Conservation (phyloP, 1,140 invertebrate species). For the Tyrophagus putrescentiae region DNA sequence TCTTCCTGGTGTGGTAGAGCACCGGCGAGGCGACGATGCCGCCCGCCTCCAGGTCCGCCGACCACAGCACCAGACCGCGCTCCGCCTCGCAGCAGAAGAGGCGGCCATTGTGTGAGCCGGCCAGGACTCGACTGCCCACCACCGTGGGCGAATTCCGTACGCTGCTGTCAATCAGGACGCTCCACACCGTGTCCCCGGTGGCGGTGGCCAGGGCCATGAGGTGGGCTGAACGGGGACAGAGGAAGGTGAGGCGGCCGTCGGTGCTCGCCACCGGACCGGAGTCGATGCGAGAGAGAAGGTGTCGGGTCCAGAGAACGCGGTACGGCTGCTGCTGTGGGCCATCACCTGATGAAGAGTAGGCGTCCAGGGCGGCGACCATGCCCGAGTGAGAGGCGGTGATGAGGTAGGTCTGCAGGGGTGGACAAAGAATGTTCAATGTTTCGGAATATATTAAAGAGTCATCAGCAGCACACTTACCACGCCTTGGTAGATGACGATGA, state of each 20-base stretch:
- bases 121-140: too few species aligned
- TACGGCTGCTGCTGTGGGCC: neutral
- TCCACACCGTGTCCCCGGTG: neutral
- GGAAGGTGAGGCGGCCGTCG: neutral
- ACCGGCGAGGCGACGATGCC: too few species aligned
- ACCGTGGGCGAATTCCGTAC: too few species aligned
- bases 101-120: too few species aligned
- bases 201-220: neutral
- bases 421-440: neutral
- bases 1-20: too few species aligned
- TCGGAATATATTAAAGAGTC: neutral
- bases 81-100: too few species aligned
- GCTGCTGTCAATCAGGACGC: too few species aligned
- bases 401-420: neutral
- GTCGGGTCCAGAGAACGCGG: neutral
- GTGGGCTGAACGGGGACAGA: neutral
- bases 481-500: neutral
- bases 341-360: neutral
- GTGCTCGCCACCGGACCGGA: neutral
- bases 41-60: too few species aligned
- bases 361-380: neutral
- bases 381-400: constrained; percentile 5
- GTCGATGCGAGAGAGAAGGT: neutral
- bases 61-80: too few species aligned
- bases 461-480: neutral